Evolutionary conservation across 2,888 invertebrate species (phyloP).

Genomic region (Zootermopsis nevadensis): DNA sequence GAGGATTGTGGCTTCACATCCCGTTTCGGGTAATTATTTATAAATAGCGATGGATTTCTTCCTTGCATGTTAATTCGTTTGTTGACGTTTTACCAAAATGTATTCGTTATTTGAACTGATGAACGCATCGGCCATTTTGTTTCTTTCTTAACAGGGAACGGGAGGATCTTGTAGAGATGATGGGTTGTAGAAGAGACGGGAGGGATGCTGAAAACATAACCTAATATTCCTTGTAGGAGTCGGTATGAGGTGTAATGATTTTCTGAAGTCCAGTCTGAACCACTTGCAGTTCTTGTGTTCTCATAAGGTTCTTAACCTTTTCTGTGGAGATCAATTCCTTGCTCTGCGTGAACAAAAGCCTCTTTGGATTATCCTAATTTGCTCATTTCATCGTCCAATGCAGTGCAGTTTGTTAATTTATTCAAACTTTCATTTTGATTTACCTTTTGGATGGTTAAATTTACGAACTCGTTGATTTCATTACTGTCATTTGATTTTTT

Average conservation of each 20-base stretch:
- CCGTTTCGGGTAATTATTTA: no score
- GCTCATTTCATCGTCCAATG: constrained; percentile 9
- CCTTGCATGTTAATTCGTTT: no score
- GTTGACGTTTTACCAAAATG: no score
- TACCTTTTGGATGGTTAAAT: neutral
- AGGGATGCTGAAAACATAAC: constrained; percentile 18
- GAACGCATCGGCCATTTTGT: neutral
- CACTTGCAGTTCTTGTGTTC: neutral
- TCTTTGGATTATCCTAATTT: neutral
- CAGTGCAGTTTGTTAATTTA: neutral
- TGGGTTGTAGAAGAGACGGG: neutral
- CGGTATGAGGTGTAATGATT: neutral
- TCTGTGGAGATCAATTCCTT: neutral
- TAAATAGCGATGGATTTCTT: no score
- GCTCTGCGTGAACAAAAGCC: neutral
- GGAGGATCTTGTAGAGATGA: neutral
- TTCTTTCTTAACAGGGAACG: neutral
- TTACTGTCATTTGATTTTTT: no score
- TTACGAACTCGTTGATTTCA: neutral
- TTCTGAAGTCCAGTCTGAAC: constrained; percentile 11
- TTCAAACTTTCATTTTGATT: no score
- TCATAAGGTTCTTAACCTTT: neutral
- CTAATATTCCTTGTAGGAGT: neutral
- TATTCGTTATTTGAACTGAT: neutral
- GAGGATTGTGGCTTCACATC: no score